These are phyloP conservation scores for Oreochromis aureus DNA, from an alignment of 2,113 vertebrate species.

Conservation along the genomic window DNA sequence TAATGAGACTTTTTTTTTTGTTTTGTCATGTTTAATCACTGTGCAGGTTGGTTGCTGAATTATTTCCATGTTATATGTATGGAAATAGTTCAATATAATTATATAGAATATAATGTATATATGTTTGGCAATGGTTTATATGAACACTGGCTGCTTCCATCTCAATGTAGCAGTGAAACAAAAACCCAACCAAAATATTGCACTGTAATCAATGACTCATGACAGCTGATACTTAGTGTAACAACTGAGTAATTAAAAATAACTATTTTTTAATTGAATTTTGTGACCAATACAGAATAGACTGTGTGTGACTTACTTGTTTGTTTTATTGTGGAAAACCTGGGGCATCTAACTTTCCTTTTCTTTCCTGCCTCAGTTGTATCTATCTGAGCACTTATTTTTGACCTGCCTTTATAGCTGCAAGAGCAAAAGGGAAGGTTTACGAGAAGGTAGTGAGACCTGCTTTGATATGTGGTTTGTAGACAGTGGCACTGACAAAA, in stretches of 20 bases:
- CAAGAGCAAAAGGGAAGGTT: neutral
- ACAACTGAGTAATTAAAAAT: neutral
- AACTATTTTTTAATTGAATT: neutral
- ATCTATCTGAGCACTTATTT: neutral
- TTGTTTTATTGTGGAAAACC: neutral
- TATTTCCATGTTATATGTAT: neutral
- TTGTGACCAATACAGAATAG: neutral
- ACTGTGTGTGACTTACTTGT: neutral
- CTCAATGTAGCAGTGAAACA: neutral
- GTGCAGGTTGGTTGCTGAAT: neutral
- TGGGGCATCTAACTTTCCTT: neutral
- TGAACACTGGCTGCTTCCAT: neutral
- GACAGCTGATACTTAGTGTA: neutral
- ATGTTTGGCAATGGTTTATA: neutral
- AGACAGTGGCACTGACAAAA: neutral
- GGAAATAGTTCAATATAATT: neutral
- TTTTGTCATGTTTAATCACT: neutral
- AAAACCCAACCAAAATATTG: neutral
- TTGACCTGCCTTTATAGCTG: neutral
- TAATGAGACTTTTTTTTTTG: neutral
- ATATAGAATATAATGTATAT: neutral
- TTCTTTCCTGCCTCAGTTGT: neutral
- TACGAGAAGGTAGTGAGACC: neutral
- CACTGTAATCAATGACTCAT: neutral
- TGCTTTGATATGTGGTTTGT: neutral